These are phyloP conservation scores for Phortica variegata DNA, from an alignment of 1,140 invertebrate species.

Conservation along the genomic window DNA sequence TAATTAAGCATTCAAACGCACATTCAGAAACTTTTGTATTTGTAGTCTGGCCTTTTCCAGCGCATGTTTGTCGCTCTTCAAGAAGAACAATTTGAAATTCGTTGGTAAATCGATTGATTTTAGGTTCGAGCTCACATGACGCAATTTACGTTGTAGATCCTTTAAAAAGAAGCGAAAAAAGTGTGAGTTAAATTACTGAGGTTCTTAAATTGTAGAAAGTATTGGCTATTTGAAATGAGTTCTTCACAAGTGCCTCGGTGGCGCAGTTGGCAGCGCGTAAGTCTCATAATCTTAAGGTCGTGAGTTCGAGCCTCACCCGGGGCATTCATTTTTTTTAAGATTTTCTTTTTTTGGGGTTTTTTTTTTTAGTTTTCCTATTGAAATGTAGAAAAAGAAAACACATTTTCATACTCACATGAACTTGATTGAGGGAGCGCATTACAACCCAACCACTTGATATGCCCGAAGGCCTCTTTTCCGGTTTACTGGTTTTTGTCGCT, in stretches of 20 bases:
- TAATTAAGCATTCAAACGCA: conserved; percentile 56
- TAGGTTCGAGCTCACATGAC: conserved; percentile 76
- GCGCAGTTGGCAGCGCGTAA: conserved; percentile 94
- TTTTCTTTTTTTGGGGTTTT: too few relatives aligned
- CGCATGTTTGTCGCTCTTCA: conserved; percentile 75
- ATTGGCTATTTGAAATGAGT: too few relatives aligned
- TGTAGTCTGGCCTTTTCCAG: conserved; percentile 79
- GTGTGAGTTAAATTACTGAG: neutral
- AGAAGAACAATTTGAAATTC: conserved; percentile 75
- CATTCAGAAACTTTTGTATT: conserved; percentile 83
- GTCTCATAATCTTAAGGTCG: conserved; percentile 97
- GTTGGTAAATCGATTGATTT: conserved; percentile 80
- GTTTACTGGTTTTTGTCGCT: conserved; percentile 11
- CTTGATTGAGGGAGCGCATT: conserved; percentile 76
- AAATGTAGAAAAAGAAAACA: too few relatives aligned
- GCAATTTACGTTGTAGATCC: conserved; percentile 79
- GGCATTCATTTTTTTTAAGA: too few relatives aligned
- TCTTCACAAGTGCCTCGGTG: conserved; percentile 85
- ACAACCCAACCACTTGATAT: conserved; percentile 83
- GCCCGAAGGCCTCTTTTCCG: conserved; percentile 61
- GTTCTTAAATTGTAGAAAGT: neutral
- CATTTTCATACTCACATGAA: conserved; percentile 60
- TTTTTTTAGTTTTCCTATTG: too few relatives aligned
- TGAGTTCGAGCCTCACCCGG: conserved; percentile 94
- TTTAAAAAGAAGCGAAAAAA: conserved; percentile 57